Base-by-base conservation (phyloP, 2,797 vertebrate species). In the Diglossa cyanea region DNA sequence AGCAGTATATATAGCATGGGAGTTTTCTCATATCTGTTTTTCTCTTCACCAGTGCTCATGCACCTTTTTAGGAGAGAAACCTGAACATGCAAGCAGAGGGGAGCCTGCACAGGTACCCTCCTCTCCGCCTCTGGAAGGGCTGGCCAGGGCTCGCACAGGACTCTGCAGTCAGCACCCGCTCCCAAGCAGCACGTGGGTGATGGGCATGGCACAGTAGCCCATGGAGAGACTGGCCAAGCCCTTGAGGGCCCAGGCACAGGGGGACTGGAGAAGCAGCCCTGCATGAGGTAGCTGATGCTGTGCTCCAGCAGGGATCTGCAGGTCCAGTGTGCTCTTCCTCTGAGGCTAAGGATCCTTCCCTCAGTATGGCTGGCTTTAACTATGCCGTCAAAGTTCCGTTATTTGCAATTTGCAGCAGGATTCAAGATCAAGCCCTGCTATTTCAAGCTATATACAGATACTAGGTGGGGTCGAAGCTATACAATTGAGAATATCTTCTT, bases 121-220 rank as follows among this genome's bases (percentile, higher is more conserved):
- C 50, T 88, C 47, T 25, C 18, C 13, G 3, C 42, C 44, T 65
- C 55, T 24, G 54, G 51, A 65, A 47, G 45, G 44, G 66, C 65
- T 61, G 31, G 2, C 18, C 10, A 28, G 63, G 67, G 50, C 42
- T 90, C 4, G 0, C 0, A 5, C 1, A 7, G 53, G 15, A 19
- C 42, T 37, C 26, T 3, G 31, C 0, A 0, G 30, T 21, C 9
- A 0, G 19, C 24, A 44, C n/a, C 35, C 4, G 28, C 53, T 82
- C 35, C 44, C 45, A 12, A 11, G 55, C 2, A 14, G 45, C 7
- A 5, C 20, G 10, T 13, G 44, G 30, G n/a, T 26, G 53, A 26
- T 0, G 0, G 24, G 24, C 31, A n/a, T 0, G 0, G 45, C 1
- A 2, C n/a, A 20, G n/a, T n/a, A 40, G 61, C 68, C 62, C 18